Conservation (phyloP, 2,797 vertebrate species). For the Chiropotes sagulatus region DNA sequence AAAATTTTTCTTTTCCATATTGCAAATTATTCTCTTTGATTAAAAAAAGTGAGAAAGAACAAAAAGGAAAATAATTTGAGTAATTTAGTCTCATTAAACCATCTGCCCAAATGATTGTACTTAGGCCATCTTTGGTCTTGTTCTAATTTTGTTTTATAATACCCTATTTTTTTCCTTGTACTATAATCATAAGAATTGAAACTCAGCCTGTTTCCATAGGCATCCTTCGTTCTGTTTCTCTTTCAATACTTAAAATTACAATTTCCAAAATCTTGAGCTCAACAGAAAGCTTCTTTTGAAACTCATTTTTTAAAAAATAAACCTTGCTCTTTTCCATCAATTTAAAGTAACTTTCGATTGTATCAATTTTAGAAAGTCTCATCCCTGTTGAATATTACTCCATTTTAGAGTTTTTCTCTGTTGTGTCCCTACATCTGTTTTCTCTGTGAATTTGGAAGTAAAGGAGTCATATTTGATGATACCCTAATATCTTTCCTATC, state of each 20-base stretch:
- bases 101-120: background rate
- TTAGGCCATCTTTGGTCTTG: background rate
- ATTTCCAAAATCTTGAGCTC: slow-evolving; percentile 11
- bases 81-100: background rate
- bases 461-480: background rate
- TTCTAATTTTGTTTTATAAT: background rate
- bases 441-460: background rate
- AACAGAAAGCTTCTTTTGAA: background rate
- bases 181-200: background rate
- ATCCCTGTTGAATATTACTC: background rate
- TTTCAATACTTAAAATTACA: background rate
- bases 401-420: background rate
- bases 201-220: background rate
- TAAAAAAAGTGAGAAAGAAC: background rate
- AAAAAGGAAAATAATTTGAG: background rate
- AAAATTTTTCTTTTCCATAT: background rate
- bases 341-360: background rate
- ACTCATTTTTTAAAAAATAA: background rate
- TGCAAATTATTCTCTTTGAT: background rate
- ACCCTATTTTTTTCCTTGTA: background rate
- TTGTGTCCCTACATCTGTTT: background rate
- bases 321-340: background rate
- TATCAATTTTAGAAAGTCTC: background rate
- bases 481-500: background rate
- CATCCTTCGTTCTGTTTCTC: background rate